Conservation (phyloP, 2,113 vertebrate species). For the Calonectris borealis region DNA sequence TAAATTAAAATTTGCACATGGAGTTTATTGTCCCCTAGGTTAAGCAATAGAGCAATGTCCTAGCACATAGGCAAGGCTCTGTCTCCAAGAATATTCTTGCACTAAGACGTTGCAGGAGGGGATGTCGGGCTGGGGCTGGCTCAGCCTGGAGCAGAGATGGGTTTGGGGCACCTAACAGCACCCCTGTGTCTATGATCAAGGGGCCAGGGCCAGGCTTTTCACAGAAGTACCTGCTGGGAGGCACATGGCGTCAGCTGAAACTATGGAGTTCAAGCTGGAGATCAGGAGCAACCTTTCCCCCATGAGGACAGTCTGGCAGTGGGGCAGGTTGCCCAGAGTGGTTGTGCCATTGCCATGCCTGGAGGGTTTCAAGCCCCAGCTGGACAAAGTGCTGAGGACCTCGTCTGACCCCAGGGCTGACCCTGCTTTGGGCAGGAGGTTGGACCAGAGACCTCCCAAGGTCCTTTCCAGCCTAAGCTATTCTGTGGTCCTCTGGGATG, state of each 20-base stretch:
- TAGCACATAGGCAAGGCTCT: not conserved
- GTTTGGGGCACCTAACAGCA: not conserved
- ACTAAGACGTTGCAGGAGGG: not conserved
- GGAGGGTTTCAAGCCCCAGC: not conserved
- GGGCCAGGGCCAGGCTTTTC: not conserved
- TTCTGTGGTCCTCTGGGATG: not conserved
- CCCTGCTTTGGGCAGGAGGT: not conserved
- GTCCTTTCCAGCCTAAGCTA: not conserved
- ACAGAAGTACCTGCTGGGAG: not conserved
- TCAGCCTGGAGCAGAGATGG: not conserved
- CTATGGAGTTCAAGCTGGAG: not conserved
- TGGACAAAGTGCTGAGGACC: not conserved
- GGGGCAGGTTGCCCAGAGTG: not conserved
- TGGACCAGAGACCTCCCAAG: not conserved
- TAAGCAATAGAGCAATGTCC: too few relatives aligned
- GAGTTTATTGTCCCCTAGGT: not conserved
- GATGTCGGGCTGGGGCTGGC: too few relatives aligned
- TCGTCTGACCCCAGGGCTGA: not conserved
- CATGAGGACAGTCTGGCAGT: not conserved
- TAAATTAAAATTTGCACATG: not conserved
- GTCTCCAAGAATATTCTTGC: not conserved
- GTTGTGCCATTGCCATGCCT: not conserved
- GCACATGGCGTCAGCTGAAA: not conserved
- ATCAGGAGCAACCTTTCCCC: not conserved
- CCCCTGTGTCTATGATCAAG: rapidly evolving